Evolutionary conservation across 2,888 invertebrate genomes (phyloP).

Genomic region (Orgyia antiqua): DNA sequence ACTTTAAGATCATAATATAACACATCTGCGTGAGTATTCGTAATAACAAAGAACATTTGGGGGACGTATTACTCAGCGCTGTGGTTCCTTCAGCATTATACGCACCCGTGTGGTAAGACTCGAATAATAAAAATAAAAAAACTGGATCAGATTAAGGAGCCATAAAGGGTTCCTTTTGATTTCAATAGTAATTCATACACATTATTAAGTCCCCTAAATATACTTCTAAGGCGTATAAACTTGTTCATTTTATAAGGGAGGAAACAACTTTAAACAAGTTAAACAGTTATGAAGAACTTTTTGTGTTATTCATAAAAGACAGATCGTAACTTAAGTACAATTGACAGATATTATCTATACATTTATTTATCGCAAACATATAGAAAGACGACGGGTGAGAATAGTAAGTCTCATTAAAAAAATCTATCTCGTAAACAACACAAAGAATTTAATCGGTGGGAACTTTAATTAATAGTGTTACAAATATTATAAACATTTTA

Average conservation of each 20-base stretch:
- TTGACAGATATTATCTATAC: constrained; percentile 2
- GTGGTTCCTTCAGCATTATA: constrained; percentile 29
- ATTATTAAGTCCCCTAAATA: constrained; percentile 22
- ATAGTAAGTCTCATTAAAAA: not conserved
- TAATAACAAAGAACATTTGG: constrained; percentile 41
- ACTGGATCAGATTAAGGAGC: constrained; percentile 56
- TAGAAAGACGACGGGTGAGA: not conserved
- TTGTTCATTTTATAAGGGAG: constrained; percentile 15
- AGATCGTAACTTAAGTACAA: not conserved
- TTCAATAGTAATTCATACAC: constrained; percentile 23
- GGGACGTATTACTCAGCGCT: constrained; percentile 40
- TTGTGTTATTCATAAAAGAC: constrained; percentile 4
- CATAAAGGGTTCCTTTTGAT: constrained; percentile 44
- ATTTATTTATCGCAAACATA: not conserved
- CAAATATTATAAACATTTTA: no score
- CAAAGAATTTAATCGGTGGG: no score
- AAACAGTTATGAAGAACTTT: constrained; percentile 24
- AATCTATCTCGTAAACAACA: no score
- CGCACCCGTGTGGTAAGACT: constrained; percentile 53
- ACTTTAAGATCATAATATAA: no score
- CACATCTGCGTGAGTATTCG: constrained; percentile 48
- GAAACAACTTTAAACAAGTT: constrained; percentile 35
- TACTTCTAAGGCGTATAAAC: constrained; percentile 12
- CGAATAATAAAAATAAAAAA: constrained; percentile 42
- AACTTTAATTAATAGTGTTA: no score